phyloP scores from a whole-genome alignment of 2,888 invertebrate genomes.

The Tachina grossa region DNA sequence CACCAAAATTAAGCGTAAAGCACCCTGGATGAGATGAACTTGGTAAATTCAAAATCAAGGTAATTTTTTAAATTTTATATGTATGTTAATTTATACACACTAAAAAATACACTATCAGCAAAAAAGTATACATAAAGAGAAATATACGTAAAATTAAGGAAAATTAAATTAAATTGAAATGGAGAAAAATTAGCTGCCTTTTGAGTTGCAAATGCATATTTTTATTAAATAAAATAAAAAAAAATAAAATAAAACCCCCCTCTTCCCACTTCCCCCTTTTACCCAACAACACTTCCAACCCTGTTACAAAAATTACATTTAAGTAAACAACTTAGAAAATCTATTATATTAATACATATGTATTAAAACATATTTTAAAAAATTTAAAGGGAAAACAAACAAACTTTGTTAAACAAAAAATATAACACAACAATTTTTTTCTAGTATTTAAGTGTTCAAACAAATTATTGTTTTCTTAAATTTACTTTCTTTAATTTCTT shows the following conservation, averaged over 20 bases:
- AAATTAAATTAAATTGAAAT: constrained; percentile 24
- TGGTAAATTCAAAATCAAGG: constrained; percentile 60
- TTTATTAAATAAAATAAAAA: constrained; percentile 49
- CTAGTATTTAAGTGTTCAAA: constrained; percentile 63
- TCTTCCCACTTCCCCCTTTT: constrained; percentile 21
- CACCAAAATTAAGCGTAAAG: constrained; percentile 82
- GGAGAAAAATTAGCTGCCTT: constrained; percentile 63
- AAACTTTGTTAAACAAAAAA: constrained; percentile 42
- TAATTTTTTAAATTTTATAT: constrained; percentile 38
- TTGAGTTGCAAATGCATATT: constrained; percentile 64
- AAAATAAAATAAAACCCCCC: constrained; percentile 23
- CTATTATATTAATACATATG: constrained; percentile 48
- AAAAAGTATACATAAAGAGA: constrained; percentile 11
- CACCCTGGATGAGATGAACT: constrained; percentile 80
- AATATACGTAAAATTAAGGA: constrained; percentile 28
- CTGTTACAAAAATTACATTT: constrained; percentile 42
- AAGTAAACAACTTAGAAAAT: constrained; percentile 50
- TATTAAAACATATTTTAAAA: constrained; percentile 40
- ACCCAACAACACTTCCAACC: constrained; percentile 56
- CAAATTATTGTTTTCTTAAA: constrained; percentile 49
- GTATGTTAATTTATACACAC: constrained; percentile 10
- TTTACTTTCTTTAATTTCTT: constrained; percentile 38
- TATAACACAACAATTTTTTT: constrained; percentile 61
- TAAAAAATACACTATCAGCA: background rate
- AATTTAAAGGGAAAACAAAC: constrained; percentile 39